Evolutionary conservation across 2,797 vertebrate species (phyloP), one percentile per base, ranked within the genome.

Genomic region (Psittacula echo): DNA sequence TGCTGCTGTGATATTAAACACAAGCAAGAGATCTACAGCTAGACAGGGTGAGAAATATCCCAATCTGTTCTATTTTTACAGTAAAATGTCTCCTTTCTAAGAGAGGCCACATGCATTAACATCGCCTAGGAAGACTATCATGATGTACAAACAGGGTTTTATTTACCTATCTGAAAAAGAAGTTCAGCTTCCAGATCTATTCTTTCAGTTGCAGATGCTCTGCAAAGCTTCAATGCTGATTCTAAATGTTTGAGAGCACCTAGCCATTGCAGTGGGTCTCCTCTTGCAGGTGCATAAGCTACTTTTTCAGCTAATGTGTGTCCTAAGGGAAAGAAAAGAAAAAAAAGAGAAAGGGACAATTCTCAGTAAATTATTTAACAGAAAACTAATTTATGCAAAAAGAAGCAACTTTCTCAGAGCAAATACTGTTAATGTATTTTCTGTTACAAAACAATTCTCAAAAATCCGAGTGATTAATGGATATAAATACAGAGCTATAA

Each of bases 161-260:
- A 60, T 91, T 94, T 92, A 99, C 98, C 98, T 97, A 97, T 98
- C 76, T 97, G 97, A 95, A 98, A 98, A 41, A 99, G 97, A 51
- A 99, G 95, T 90, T 99, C 98, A 29, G 98, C 98, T 97, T 98
- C 97, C 82, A 99, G 91, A 76, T 98, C 97, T 27, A 67, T 7
- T 56, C 98, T 97, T 95, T 94, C 96, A 81, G 53, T 94, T 64
- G 97, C 97, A 32, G 97, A 97, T 54, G 67, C 68, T 90, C 89
- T 97, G 80, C 97, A 98, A 50, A 98, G 98, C 44, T 87, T 91
- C 92, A 98, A 12, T 8, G 98, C 98, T 32, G 93, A 95, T 70
- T 97, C 95, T 58, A 98, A 97, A 80, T 98, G 90, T 47, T 94
- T 92, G 72, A 98, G 96, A 83, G 97, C 96, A 73, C 6, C 29